Percentiles rank a stretch among this genome's conserved stretches.
phyloP scores from a whole-genome alignment of 2,888 invertebrate species.

The Ptilodon capucinus region DNA sequence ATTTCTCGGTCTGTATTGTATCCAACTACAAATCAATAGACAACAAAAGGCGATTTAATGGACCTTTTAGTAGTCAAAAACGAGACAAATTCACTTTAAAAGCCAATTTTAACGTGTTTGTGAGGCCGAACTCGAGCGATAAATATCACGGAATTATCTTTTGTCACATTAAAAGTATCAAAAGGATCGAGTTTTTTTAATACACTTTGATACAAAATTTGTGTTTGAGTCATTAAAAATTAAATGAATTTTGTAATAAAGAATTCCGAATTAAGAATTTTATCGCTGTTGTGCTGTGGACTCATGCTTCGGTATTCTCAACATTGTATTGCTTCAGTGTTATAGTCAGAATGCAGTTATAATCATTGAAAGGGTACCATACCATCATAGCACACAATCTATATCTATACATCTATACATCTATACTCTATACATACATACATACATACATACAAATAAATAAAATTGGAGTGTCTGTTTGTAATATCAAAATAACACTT shows the following conservation, averaged over 20 bases:
- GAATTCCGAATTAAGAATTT: neutral
- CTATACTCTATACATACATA: no score
- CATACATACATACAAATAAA: no score
- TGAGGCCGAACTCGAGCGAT: constrained; percentile 36
- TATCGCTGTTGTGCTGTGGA: neutral
- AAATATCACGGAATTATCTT: constrained; percentile 39
- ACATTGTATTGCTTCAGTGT: neutral
- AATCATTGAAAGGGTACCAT: no score
- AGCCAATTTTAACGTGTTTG: constrained; percentile 55
- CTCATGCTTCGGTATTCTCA: neutral
- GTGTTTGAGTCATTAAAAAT: neutral
- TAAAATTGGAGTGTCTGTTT: no score
- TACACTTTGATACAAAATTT: neutral
- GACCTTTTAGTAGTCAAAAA: constrained; percentile 70
- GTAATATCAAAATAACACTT: no score
- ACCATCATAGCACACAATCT: no score
- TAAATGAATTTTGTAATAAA: neutral
- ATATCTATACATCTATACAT: no score
- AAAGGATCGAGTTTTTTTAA: neutral
- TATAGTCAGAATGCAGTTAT: neutral
- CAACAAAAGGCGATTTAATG: constrained; percentile 69
- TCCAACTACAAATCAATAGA: constrained; percentile 68
- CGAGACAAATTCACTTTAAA: constrained; percentile 76
- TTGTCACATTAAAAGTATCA: constrained; percentile 9
- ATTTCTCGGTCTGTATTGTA: constrained; percentile 39